Conservation (phyloP, 2,113 vertebrate genomes). For the Rousettus leschenaultii region DNA sequence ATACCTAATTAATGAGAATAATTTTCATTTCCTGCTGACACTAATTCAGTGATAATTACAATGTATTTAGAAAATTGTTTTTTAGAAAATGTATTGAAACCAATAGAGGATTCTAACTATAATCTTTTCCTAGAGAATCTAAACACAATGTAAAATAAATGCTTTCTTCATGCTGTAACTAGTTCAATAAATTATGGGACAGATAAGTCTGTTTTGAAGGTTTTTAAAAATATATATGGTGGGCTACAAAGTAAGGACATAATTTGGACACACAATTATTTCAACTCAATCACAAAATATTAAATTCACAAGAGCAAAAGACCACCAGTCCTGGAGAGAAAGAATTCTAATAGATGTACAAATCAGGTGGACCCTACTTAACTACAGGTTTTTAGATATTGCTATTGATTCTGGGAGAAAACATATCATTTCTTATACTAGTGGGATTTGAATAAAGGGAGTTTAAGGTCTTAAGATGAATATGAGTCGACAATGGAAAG, state of each 20-base stretch:
- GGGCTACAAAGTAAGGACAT: neutral
- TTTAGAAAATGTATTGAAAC: neutral
- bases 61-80: neutral
- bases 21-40: neutral
- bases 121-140: neutral
- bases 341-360: neutral
- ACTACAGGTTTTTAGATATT: neutral
- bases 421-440: neutral
- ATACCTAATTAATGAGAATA: neutral
- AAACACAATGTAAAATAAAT: neutral
- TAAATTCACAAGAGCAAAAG: neutral
- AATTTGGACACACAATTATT: neutral
- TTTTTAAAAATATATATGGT: neutral
- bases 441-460: neutral
- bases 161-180: neutral
- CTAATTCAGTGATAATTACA: neutral
- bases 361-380: neutral
- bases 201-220: neutral
- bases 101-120: neutral
- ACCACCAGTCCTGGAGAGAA: neutral
- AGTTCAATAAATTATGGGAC: neutral
- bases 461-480: neutral
- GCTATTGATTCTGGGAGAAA: neutral
- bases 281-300: neutral
- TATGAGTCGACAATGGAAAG: neutral